A percentile compares a stretch with the other conserved stretches of the same genome.
Conservation (phyloP, 64 coral and sea anemone species). For the Trachythela sp. region DNA sequence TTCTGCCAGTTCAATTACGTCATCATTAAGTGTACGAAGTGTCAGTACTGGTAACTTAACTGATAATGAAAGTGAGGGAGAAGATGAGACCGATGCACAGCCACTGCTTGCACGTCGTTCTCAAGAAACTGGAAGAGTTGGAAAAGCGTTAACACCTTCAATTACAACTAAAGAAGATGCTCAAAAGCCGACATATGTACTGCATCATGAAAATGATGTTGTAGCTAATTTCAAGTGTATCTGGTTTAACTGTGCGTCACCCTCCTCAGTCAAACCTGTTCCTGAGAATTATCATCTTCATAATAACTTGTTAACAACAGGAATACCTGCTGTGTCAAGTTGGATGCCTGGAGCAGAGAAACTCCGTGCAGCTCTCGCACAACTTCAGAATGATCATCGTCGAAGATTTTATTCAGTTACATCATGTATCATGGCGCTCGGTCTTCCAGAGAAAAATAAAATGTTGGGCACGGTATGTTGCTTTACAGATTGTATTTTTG, state of each 20-base stretch:
- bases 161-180: neutral
- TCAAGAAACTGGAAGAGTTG: slow-evolving; percentile 5
- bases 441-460: slow-evolving; percentile 55
- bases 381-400: slow-evolving; percentile 53
- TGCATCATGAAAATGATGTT: slow-evolving; percentile 61
- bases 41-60: slow-evolving; percentile 64
- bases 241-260: slow-evolving; percentile 87
- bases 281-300: slow-evolving; percentile 93
- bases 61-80: slow-evolving; percentile 75
- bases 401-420: slow-evolving; percentile 58
- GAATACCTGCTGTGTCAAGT: slow-evolving; percentile 70
- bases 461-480: neutral
- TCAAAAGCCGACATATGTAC: slow-evolving; percentile 21
- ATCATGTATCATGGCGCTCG: slow-evolving; percentile 84
- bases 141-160: neutral
- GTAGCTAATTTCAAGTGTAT: slow-evolving; percentile 63
- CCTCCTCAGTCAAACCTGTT: slow-evolving; percentile 77
- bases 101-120: slow-evolving; percentile 35
- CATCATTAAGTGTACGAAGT: slow-evolving; percentile 42
- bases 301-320: slow-evolving; percentile 86
- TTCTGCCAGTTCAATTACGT: slow-evolving; percentile 58
- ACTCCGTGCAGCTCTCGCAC: slow-evolving; percentile 32
- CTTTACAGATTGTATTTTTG: neutral
- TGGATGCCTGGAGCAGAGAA: slow-evolving; percentile 68
- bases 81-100: slow-evolving; percentile 28